Evolutionary conservation across 2,113 vertebrate genomes (phyloP).

Genomic region (Struthidea cinerea): DNA sequence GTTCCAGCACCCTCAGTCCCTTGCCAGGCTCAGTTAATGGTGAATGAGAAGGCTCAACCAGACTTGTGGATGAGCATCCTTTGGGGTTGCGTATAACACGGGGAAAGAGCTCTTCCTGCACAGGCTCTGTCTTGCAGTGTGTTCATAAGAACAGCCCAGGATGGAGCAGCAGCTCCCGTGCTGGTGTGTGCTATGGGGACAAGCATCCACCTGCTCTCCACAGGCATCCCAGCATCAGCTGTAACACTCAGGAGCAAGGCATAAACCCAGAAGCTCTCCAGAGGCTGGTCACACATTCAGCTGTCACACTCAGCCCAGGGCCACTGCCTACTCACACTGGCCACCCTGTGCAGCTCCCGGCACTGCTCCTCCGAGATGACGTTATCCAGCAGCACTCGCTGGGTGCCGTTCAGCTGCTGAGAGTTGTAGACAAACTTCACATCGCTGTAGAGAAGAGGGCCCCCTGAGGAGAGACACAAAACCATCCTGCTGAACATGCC

Average conservation of each 20-base stretch:
- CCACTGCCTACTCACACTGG: slow-evolving; percentile 75
- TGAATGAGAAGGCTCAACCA: background rate
- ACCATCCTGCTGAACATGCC: background rate
- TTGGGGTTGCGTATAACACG: background rate
- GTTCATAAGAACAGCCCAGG: background rate
- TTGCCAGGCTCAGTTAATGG: background rate
- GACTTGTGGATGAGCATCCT: background rate
- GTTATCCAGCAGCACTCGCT: slow-evolving; percentile 88
- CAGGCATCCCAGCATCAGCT: background rate
- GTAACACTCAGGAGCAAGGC: background rate
- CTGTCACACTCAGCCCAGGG: background rate
- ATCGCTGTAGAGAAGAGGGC: slow-evolving; percentile 80
- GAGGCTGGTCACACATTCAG: background rate
- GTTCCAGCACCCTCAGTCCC: background rate
- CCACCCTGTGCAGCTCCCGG: slow-evolving; percentile 81
- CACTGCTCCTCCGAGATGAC: slow-evolving; percentile 89
- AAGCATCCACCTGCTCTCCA: background rate
- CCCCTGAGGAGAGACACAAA: slow-evolving; percentile 74
- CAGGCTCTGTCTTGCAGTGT: background rate
- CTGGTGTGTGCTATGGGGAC: background rate
- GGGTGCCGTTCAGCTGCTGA: slow-evolving; percentile 85
- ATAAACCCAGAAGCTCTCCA: background rate
- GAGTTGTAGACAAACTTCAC: slow-evolving; percentile 88
- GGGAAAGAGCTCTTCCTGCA: background rate
- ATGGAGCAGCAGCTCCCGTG: background rate